Percentiles rank a stretch among this genome's conserved stretches.
phyloP scores from a whole-genome alignment of 1,140 invertebrate species.

The Leucophenga varia region DNA sequence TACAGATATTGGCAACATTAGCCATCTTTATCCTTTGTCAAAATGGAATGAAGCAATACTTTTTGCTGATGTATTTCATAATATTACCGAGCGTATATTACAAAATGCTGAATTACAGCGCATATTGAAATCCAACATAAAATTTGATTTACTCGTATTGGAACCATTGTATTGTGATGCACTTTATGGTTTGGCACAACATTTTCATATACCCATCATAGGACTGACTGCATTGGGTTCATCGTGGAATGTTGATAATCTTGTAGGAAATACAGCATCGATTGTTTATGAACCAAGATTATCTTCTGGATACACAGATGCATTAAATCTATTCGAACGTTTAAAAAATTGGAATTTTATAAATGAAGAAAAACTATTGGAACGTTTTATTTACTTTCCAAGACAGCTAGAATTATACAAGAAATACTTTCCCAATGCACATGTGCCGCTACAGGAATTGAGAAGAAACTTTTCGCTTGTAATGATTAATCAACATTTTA shows the following conservation, averaged over 20 bases:
- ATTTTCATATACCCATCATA: conserved; percentile 38
- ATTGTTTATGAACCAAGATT: conserved; percentile 49
- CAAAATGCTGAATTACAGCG: conserved; percentile 25
- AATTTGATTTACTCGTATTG: conserved; percentile 38
- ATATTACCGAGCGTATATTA: conserved; percentile 20
- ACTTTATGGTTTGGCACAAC: conserved; percentile 32
- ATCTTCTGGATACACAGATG: conserved; percentile 28
- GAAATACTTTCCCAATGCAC: conserved; percentile 55
- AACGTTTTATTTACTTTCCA: conserved; percentile 24
- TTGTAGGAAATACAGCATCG: conserved; percentile 37
- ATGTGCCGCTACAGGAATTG: conserved; percentile 16
- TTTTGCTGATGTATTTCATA: conserved; percentile 15
- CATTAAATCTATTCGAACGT: conserved; percentile 53
- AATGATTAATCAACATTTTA: conserved; percentile 60
- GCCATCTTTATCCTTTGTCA: too few relatives aligned
- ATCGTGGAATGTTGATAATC: conserved; percentile 35
- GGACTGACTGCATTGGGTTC: conserved; percentile 32
- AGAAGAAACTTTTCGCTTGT: conserved; percentile 56
- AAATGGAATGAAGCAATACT: conserved; percentile 28
- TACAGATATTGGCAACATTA: too few relatives aligned
- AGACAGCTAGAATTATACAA: conserved; percentile 40
- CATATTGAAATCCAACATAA: conserved; percentile 13
- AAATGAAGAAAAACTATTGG: conserved; percentile 29
- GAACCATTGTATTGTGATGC: conserved; percentile 37
- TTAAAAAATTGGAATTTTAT: conserved; percentile 46